Conservation (phyloP, 2,113 vertebrate genomes). For the Micronisus gabar region DNA sequence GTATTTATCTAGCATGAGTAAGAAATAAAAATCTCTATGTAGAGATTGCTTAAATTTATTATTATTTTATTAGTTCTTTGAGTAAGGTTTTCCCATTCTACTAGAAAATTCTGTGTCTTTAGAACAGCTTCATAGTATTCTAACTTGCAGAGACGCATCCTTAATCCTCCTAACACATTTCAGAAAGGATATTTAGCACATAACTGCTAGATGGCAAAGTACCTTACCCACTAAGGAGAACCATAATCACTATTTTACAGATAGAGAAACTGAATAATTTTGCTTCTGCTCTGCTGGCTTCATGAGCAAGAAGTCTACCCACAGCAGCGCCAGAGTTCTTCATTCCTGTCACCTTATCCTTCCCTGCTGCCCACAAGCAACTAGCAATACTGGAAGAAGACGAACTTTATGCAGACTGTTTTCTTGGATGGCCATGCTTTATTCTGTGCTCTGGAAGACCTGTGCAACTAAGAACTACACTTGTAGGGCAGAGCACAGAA, state of each 20-base stretch:
- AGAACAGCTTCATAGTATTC: not conserved
- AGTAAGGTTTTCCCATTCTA: not conserved
- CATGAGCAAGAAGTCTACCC: not conserved
- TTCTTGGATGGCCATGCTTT: not conserved
- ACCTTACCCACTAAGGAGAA: not conserved
- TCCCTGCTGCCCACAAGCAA: not conserved
- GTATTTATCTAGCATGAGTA: not conserved
- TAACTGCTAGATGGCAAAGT: not conserved
- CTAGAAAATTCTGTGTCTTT: not conserved
- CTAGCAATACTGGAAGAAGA: not conserved
- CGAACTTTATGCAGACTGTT: not conserved
- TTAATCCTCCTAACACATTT: not conserved
- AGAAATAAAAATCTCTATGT: not conserved
- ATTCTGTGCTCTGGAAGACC: not conserved
- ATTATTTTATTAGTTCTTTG: not conserved
- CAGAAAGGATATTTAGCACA: not conserved
- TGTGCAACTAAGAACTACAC: not conserved
- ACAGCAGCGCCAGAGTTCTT: not conserved
- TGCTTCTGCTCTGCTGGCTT: not conserved
- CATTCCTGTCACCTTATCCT: not conserved
- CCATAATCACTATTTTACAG: not conserved
- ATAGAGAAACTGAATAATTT: not conserved
- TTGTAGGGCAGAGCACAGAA: not conserved
- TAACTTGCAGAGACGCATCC: not conserved
- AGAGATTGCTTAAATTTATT: not conserved